phyloP scores from a whole-genome alignment of 2,797 vertebrate genomes.

The Rhabdomys pumilio region DNA sequence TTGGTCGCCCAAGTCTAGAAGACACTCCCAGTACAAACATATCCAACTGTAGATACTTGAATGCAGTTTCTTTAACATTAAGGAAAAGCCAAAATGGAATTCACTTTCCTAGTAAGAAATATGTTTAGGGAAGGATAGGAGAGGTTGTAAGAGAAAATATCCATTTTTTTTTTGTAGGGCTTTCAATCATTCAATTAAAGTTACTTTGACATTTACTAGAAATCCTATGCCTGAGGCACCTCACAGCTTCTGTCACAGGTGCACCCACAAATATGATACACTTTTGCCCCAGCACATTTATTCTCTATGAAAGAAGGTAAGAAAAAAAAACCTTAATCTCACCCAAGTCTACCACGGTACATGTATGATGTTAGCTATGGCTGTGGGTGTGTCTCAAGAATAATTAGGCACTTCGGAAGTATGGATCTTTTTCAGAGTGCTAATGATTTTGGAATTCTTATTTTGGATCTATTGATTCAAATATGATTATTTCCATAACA shows the following conservation, averaged over 20 bases:
- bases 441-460: background rate
- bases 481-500: too few species aligned
- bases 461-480: background rate
- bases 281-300: background rate
- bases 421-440: background rate
- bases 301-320: background rate
- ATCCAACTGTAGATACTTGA: background rate
- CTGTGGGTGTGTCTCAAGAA: background rate
- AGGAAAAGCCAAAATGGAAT: background rate
- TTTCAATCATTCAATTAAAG: background rate
- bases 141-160: background rate
- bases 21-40: background rate
- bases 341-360: background rate
- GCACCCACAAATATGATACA: background rate
- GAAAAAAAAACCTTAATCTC: background rate
- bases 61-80: background rate
- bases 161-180: background rate
- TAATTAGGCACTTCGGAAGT: background rate
- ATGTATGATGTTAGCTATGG: background rate
- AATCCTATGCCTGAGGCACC: background rate
- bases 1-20: background rate
- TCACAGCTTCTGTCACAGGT: background rate
- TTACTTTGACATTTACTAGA: background rate
- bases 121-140: background rate
- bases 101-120: background rate